Conservation (phyloP, 1,140 invertebrate genomes). For the Solen grandis region DNA sequence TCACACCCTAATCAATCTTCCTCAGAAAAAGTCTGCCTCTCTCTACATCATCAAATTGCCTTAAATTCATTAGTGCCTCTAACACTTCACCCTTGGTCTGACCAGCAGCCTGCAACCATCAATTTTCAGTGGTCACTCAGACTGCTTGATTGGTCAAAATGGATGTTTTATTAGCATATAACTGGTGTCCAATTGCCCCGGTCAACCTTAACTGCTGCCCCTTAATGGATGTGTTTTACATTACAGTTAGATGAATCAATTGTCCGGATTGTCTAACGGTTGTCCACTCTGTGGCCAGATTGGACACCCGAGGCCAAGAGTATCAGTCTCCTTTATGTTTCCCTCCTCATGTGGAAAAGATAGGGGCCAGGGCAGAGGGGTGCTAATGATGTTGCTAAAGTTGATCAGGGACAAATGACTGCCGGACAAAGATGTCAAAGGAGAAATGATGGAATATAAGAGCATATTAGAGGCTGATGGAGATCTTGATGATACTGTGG, state of each 20-base stretch:
- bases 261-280: constrained; percentile 4
- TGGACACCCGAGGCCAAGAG: too few relatives aligned
- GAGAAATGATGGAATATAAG: not conserved
- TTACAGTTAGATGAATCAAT: constrained; percentile 16
- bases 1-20: too few relatives aligned
- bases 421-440: too few relatives aligned
- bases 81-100: too few relatives aligned
- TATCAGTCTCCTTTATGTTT: constrained; percentile 9
- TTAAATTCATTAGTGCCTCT: too few relatives aligned
- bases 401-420: constrained; percentile 8
- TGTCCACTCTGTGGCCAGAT: not conserved
- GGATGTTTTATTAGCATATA: constrained; percentile 35
- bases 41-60: too few relatives aligned
- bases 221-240: constrained; percentile 51
- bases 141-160: not conserved
- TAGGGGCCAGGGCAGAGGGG: constrained; percentile 17
- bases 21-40: too few relatives aligned
- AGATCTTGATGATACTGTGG: too few relatives aligned
- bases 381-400: constrained; percentile 54
- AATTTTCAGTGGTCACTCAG: not conserved
- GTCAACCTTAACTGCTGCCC: constrained; percentile 14
- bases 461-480: too few relatives aligned
- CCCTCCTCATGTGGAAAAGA: constrained; percentile 35
- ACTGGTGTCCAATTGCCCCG: constrained; percentile 24
- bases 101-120: too few relatives aligned